Conservation (phyloP, 2,797 vertebrate genomes). For the Gallinago stenura region DNA sequence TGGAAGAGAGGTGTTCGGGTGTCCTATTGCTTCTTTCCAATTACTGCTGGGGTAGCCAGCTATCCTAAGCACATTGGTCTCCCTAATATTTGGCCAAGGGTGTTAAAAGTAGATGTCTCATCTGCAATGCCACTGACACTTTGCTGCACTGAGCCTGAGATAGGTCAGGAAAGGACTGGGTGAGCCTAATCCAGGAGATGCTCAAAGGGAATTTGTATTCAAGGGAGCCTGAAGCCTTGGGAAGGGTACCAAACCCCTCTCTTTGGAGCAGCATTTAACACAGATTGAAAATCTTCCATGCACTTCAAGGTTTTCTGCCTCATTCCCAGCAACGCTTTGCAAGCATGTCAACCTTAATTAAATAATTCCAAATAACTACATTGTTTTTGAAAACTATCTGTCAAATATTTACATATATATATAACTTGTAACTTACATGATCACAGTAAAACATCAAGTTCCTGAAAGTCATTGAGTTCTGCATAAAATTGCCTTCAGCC, state of each 20-base stretch:
- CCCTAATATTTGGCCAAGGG: neutral
- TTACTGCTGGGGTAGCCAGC: neutral
- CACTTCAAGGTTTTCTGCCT: conserved; percentile 7
- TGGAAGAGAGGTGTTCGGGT: neutral
- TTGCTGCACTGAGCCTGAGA: neutral
- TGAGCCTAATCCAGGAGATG: neutral
- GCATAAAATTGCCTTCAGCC: conserved; percentile 49
- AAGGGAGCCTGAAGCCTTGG: conserved; percentile 19
- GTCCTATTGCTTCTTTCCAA: neutral
- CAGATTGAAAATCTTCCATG: conserved; percentile 35
- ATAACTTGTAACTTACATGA: neutral
- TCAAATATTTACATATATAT: conserved; percentile 3
- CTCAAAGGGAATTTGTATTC: conserved; percentile 44
- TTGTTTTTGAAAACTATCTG: conserved; percentile 22
- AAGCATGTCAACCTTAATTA: conserved; percentile 45
- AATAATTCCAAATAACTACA: conserved; percentile 48
- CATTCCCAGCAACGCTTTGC: conserved; percentile 46
- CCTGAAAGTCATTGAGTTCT: conserved; percentile 33
- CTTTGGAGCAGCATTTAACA: conserved; percentile 11
- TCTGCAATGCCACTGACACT: neutral
- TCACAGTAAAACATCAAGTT: conserved; percentile 31
- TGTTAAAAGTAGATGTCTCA: neutral
- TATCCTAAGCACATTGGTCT: neutral
- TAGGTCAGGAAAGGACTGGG: neutral
- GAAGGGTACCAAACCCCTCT: conserved; percentile 16